Conservation (phyloP, 2,113 vertebrate genomes). For the Neomonachus schauinslandi region DNA sequence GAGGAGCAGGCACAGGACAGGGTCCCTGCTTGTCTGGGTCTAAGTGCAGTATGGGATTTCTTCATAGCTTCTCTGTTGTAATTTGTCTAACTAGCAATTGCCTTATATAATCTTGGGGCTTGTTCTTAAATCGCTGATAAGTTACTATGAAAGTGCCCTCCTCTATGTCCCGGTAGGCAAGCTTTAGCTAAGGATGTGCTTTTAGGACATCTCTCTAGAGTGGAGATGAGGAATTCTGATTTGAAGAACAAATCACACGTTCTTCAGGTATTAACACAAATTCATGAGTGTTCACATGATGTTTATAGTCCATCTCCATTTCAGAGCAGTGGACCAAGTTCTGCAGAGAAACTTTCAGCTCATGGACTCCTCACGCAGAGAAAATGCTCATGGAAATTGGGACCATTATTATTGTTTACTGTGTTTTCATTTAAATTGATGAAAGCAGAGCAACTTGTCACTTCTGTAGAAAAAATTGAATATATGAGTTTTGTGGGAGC, state of each 20-base stretch:
- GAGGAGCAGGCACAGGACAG: neutral
- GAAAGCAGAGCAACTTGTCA: slow-evolving; percentile 59
- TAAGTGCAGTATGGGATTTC: neutral
- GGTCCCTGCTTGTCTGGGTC: neutral
- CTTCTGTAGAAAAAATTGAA: slow-evolving; percentile 47
- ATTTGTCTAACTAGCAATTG: neutral
- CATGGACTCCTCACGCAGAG: neutral
- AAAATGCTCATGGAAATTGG: neutral
- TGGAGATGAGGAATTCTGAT: neutral
- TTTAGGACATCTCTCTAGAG: neutral
- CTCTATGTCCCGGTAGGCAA: neutral
- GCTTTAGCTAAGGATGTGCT: neutral
- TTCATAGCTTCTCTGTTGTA: neutral
- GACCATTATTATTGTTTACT: slow-evolving; percentile 8
- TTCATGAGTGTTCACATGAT: neutral
- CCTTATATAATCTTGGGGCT: neutral
- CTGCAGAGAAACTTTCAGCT: neutral
- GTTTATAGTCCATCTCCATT: neutral
- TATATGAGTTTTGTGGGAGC: slow-evolving; percentile 33
- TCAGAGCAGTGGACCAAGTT: neutral
- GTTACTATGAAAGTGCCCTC: neutral
- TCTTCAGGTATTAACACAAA: neutral
- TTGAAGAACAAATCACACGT: neutral
- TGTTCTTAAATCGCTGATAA: neutral
- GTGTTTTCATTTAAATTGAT: slow-evolving; percentile 65